phyloP scores from a whole-genome alignment of 2,113 vertebrate genomes.

The Pangasianodon hypophthalmus region DNA sequence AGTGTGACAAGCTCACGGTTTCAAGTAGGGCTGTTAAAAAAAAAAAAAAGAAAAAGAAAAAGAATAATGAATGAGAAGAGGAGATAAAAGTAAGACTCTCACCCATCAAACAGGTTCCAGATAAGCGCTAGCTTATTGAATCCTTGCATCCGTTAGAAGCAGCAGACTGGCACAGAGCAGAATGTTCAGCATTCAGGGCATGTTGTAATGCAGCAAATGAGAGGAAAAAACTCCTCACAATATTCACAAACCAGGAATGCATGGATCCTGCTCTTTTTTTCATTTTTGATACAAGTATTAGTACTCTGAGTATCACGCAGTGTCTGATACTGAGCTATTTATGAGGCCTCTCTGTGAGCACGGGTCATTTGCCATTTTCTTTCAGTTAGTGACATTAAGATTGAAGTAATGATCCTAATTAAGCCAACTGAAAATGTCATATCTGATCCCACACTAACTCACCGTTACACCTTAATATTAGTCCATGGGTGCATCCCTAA shows the following conservation, averaged over 20 bases:
- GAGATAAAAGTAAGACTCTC: neutral
- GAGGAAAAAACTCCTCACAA: slow-evolving; percentile 1
- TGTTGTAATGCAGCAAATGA: slow-evolving; percentile 58
- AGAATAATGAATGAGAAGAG: slow-evolving; percentile 6
- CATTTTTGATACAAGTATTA: neutral
- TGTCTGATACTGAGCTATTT: neutral
- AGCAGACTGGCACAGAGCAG: slow-evolving; percentile 32
- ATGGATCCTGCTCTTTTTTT: too few relatives aligned
- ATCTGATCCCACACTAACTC: neutral
- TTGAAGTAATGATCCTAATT: neutral
- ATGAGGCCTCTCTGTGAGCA: neutral
- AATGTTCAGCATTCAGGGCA: slow-evolving; percentile 68
- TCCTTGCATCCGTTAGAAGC: slow-evolving; percentile 3
- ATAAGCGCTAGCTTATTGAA: neutral
- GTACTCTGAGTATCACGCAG: neutral
- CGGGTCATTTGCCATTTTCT: neutral
- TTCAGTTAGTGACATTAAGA: neutral
- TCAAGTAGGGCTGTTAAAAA: neutral
- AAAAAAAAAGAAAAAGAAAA: neutral
- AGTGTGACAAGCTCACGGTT: neutral
- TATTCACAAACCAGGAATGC: neutral
- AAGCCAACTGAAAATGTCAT: neutral
- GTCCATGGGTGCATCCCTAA: neutral
- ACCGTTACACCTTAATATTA: neutral
- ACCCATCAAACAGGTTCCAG: neutral